Evolutionary conservation across 2,888 invertebrate genomes (phyloP).

Genomic region (Diplazon laetatorius): DNA sequence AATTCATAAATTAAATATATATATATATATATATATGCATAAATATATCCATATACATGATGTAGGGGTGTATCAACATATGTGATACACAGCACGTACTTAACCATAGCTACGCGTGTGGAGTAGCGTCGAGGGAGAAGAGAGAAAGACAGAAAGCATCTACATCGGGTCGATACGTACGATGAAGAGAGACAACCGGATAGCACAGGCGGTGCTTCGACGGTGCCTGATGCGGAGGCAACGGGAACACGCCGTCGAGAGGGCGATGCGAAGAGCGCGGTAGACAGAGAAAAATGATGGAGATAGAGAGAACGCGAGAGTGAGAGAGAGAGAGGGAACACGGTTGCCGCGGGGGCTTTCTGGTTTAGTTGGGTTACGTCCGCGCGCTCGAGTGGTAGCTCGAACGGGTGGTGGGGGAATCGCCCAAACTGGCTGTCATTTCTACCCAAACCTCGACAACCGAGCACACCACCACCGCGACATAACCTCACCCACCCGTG

Average conservation of each 20-base stretch:
- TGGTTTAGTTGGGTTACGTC: slow-evolving; percentile 61
- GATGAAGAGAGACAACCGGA: slow-evolving; percentile 32
- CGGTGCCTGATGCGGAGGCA: slow-evolving; percentile 33
- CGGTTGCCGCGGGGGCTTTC: slow-evolving; percentile 39
- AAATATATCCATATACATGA: neutral
- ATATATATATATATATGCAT: neutral
- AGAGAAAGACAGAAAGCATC: slow-evolving; percentile 8
- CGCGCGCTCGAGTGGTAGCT: slow-evolving; percentile 51
- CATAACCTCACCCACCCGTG: slow-evolving; percentile 54
- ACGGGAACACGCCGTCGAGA: slow-evolving; percentile 47
- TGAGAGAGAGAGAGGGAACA: slow-evolving; percentile 11
- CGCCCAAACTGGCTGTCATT: slow-evolving; percentile 70
- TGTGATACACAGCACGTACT: slow-evolving; percentile 14
- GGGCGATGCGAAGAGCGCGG: slow-evolving; percentile 35
- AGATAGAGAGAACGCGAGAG: too few relatives aligned
- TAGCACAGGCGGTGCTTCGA: too few relatives aligned
- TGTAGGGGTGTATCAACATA: too few relatives aligned
- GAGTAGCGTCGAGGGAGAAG: slow-evolving; percentile 56
- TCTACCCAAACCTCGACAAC: slow-evolving; percentile 63
- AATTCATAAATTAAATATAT: neutral
- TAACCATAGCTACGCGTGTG: slow-evolving; percentile 23
- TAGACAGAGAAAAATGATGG: too few relatives aligned
- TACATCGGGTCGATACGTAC: too few relatives aligned
- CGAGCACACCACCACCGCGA: too few relatives aligned
- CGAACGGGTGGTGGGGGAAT: slow-evolving; percentile 50